Conservation (phyloP, 2,888 invertebrate species). For the Melanotus villosus region DNA sequence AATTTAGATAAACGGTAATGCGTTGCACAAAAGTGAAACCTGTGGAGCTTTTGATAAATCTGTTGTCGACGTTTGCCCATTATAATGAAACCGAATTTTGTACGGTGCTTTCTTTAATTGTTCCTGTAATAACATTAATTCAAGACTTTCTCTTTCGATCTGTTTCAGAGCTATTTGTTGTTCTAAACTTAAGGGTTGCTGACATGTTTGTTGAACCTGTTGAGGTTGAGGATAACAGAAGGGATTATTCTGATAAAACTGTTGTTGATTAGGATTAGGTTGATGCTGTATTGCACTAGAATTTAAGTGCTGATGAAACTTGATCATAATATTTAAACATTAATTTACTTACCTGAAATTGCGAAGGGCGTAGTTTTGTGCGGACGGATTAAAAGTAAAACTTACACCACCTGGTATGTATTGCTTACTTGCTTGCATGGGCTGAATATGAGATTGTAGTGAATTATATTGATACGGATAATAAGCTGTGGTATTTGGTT, state of each 20-base stretch:
- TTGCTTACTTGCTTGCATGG: constrained; percentile 25
- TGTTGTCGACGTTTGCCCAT: constrained; percentile 54
- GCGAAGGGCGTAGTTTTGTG: constrained; percentile 20
- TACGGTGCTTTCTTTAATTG: constrained; percentile 53
- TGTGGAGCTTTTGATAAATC: constrained; percentile 45
- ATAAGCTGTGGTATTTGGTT: constrained; percentile 31
- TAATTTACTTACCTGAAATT: constrained; percentile 27
- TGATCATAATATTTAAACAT: too few relatives aligned
- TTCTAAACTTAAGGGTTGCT: constrained; percentile 11
- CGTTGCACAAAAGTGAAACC: not conserved
- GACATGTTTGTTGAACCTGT: not conserved
- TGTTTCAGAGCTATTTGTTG: constrained; percentile 54
- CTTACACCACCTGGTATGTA: constrained; percentile 43
- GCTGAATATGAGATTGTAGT: too few relatives aligned
- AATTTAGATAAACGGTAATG: too few relatives aligned
- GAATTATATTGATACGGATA: too few relatives aligned
- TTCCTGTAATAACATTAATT: constrained; percentile 52
- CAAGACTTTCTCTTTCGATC: constrained; percentile 51
- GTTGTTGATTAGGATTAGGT: not conserved
- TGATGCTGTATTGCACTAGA: too few relatives aligned
- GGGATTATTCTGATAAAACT: too few relatives aligned
- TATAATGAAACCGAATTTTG: constrained; percentile 55
- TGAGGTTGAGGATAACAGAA: too few relatives aligned
- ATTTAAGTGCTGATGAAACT: too few relatives aligned
- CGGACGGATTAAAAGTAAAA: constrained; percentile 44